Conservation (phyloP, 2,113 vertebrate species). For the Morone saxatilis region DNA sequence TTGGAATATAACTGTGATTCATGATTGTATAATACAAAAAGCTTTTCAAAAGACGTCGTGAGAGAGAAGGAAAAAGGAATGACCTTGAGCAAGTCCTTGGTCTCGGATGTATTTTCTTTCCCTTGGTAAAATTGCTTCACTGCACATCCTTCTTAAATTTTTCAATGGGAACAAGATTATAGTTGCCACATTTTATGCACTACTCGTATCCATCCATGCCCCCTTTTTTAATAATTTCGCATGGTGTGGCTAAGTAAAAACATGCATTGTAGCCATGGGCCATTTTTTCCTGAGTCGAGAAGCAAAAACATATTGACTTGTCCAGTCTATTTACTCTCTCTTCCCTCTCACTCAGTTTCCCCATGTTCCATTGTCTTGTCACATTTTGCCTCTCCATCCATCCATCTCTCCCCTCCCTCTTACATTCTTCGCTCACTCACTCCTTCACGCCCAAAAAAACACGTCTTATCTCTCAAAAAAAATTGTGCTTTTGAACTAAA, state of each 20-base stretch:
- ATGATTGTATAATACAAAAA: conserved; percentile 14
- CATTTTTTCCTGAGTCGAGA: conserved; percentile 24
- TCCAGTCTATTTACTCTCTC: conserved; percentile 43
- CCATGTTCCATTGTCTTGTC: conserved; percentile 57
- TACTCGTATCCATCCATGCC: conserved; percentile 16
- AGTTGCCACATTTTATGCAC: conserved; percentile 32
- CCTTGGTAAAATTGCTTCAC: conserved; percentile 40
- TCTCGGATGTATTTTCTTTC: conserved; percentile 55
- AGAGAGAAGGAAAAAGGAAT: conserved; percentile 36
- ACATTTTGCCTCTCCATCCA: conserved; percentile 42
- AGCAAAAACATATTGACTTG: conserved; percentile 57
- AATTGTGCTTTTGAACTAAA: conserved; percentile 31
- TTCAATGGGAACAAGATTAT: conserved; percentile 58
- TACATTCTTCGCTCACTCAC: conserved; percentile 24
- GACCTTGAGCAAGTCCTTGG: conserved; percentile 71
- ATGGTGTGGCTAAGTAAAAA: conserved; percentile 36
- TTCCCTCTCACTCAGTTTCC: conserved; percentile 30
- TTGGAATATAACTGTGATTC: conserved; percentile 24
- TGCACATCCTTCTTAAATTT: conserved; percentile 59
- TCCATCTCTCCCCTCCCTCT: conserved; percentile 33
- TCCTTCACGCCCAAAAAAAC: conserved; percentile 26
- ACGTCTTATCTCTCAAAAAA: conserved; percentile 39
- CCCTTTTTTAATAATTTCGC: conserved; percentile 41
- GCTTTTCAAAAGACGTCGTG: conserved; percentile 29
- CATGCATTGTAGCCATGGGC: conserved; percentile 17